Conservation (phyloP, 2,113 vertebrate genomes). For the Neodontobutis hainanensis region DNA sequence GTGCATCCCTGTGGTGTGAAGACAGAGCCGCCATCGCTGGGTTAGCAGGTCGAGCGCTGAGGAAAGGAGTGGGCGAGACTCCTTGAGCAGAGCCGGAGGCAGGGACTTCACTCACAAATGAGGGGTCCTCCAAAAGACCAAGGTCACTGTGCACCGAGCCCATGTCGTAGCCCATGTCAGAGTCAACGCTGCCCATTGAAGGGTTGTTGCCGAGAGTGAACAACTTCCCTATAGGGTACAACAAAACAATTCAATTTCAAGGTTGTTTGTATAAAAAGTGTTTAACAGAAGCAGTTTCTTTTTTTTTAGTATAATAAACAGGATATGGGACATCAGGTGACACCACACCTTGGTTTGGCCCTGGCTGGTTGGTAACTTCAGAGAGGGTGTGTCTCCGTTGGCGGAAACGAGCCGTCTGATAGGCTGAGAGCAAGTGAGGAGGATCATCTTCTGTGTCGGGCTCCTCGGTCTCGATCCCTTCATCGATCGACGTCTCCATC, state of each 20-base stretch:
- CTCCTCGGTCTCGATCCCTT: constrained; percentile 92
- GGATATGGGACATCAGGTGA: not conserved
- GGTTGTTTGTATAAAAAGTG: too few species aligned
- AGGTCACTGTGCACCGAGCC: constrained; percentile 89
- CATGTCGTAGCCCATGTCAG: constrained; percentile 87
- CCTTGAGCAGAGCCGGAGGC: constrained; percentile 76
- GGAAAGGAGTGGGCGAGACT: constrained; percentile 73
- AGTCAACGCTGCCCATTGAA: constrained; percentile 89
- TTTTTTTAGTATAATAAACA: too few species aligned
- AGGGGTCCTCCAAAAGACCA: constrained; percentile 85
- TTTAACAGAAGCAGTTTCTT: too few species aligned
- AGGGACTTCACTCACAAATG: constrained; percentile 84
- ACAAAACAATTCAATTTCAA: not conserved
- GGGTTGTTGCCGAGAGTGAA: constrained; percentile 88
- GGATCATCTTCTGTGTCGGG: constrained; percentile 88
- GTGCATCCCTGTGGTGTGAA: constrained; percentile 87
- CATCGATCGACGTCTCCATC: constrained; percentile 98
- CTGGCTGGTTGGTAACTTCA: constrained; percentile 91
- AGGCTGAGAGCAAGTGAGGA: constrained; percentile 83
- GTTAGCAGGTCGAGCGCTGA: constrained; percentile 86
- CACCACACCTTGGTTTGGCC: constrained; percentile 81
- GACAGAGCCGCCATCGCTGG: constrained; percentile 88
- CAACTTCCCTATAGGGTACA: constrained; percentile 82
- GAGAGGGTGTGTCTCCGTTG: constrained; percentile 95
- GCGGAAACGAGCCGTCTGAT: constrained; percentile 87